Conservation (phyloP, 30 jellyfish, hydroid and myxozoan species). For the Mastigias papua region DNA sequence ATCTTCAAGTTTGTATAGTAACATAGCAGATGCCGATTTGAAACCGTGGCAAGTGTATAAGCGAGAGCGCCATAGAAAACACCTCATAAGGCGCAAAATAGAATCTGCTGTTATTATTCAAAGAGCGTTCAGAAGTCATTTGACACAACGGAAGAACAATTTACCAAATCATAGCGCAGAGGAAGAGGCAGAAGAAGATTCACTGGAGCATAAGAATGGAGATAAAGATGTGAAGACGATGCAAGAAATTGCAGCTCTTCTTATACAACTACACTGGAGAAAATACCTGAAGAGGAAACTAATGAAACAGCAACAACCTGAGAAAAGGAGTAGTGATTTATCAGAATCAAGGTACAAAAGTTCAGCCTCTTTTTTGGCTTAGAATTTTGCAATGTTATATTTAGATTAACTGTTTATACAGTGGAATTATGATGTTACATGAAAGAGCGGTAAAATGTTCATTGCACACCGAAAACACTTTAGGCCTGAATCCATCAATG, state of each 20-base stretch:
- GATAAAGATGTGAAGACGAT: slow-evolving; percentile 6
- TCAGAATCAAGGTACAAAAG: slow-evolving; percentile 41
- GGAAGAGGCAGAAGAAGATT: too few relatives aligned
- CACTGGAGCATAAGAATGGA: neutral
- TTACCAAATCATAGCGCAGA: too few relatives aligned
- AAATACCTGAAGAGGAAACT: slow-evolving; percentile 75
- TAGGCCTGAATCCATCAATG: too few relatives aligned
- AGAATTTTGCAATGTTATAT: too few relatives aligned
- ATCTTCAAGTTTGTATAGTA: slow-evolving; percentile 3
- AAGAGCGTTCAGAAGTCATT: slow-evolving; percentile 71
- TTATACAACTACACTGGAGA: slow-evolving; percentile 95
- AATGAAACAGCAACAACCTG: slow-evolving; percentile 28
- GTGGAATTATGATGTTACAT: too few relatives aligned
- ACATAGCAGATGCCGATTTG: slow-evolving; percentile 6
- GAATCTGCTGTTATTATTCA: slow-evolving; percentile 92
- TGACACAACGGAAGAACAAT: too few relatives aligned
- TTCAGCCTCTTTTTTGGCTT: neutral
- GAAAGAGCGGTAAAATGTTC: too few relatives aligned
- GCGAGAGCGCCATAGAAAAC: slow-evolving; percentile 79
- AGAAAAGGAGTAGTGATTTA: slow-evolving; percentile 3
- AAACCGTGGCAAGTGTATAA: slow-evolving; percentile 86
- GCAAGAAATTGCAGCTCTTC: slow-evolving; percentile 90
- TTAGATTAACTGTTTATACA: too few relatives aligned
- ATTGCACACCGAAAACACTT: too few relatives aligned
- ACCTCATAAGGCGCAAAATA: slow-evolving; percentile 81